These are phyloP conservation scores for Pangasius krempfi DNA, from an alignment of 2,797 vertebrate species.

Conservation along the genomic window DNA sequence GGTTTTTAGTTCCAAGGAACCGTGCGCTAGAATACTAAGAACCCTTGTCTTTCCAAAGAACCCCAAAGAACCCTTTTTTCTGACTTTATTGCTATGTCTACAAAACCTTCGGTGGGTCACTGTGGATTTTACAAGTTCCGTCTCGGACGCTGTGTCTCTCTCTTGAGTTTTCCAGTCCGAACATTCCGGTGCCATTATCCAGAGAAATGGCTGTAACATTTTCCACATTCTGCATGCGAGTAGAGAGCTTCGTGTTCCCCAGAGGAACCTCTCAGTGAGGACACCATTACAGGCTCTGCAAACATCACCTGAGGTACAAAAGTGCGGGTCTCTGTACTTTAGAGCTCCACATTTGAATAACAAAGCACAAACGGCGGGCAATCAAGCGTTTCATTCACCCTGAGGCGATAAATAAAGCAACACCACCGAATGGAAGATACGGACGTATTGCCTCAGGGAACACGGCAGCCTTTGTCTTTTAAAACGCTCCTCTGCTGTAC, in stretches of 20 bases:
- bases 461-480: conserved; percentile 28
- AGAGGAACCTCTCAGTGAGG: conserved; percentile 9
- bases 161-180: conserved; percentile 15
- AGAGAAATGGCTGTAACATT: neutral
- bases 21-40: neutral
- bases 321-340: neutral
- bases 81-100: neutral
- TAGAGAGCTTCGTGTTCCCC: neutral
- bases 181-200: conserved; percentile 11
- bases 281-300: neutral
- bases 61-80: neutral
- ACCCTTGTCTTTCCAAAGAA: neutral
- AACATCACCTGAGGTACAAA: conserved; percentile 20
- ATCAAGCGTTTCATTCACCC: conserved; percentile 7
- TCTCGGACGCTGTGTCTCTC: neutral
- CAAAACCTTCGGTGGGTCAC: neutral
- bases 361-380: neutral
- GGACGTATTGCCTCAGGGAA: conserved; percentile 16
- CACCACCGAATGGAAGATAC: neutral
- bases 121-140: neutral
- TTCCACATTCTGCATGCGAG: conserved; percentile 3
- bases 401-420: conserved; percentile 12
- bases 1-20: too few relatives aligned
- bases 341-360: conserved; percentile 10
- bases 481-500: conserved; percentile 25